Evolutionary conservation across 2,113 vertebrate species (phyloP).

Genomic region (Peucedramus taeniatus): DNA sequence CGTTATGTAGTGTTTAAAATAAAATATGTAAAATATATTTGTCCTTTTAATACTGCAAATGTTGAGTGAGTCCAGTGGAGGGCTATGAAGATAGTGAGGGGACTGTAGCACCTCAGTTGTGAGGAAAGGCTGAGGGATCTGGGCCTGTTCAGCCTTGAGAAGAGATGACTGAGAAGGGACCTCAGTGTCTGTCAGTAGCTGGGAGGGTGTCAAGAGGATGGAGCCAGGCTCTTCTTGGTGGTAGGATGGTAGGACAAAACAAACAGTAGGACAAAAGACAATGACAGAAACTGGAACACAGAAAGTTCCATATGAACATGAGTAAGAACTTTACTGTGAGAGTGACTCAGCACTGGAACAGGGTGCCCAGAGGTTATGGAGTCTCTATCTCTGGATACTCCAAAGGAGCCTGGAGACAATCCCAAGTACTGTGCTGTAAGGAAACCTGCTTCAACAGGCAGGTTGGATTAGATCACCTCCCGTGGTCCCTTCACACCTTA

Average conservation of each 20-base stretch:
- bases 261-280: neutral
- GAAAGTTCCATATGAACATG: neutral
- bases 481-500: neutral
- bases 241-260: too few species aligned
- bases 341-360: neutral
- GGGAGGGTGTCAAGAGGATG: neutral
- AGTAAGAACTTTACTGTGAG: neutral
- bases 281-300: neutral
- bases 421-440: fast-evolving
- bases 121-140: neutral
- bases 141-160: neutral
- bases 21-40: neutral
- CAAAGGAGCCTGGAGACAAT: neutral
- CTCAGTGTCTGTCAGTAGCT: neutral
- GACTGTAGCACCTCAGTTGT: neutral
- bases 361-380: neutral
- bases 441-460: neutral
- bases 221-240: neutral
- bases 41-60: neutral
- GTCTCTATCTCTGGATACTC: neutral
- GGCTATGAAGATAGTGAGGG: neutral
- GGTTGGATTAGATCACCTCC: neutral
- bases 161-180: neutral
- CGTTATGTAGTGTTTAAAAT: neutral
- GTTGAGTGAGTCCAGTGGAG: fast-evolving